A percentile compares a stretch with the other conserved stretches of the same genome.
These are phyloP conservation scores for Sphecodes monilicornis DNA, from an alignment of 2,888 invertebrate genomes.

Conservation along the genomic window DNA sequence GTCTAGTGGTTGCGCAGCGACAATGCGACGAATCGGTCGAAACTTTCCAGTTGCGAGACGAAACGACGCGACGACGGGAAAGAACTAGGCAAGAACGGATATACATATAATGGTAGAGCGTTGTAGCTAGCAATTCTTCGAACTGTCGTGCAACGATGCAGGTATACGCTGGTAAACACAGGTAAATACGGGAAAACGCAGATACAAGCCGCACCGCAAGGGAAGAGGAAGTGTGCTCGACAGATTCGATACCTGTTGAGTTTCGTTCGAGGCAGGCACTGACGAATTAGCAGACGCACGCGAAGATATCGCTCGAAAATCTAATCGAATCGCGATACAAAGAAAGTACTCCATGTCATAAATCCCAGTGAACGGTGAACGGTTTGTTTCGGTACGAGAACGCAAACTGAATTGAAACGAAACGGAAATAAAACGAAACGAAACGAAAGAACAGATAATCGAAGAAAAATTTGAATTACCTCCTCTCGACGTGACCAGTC, in stretches of 20 bases:
- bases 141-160: neutral
- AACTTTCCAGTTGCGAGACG: neutral
- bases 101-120: neutral
- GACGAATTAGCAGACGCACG: neutral
- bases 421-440: too few relatives aligned
- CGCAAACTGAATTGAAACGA: neutral
- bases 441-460: neutral
- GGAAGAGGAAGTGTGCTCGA: neutral
- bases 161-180: neutral
- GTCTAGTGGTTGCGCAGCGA: neutral
- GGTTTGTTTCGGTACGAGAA: too few relatives aligned
- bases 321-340: neutral
- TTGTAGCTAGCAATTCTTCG: neutral
- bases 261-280: neutral
- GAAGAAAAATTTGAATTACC: conserved; percentile 42
- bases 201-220: neutral
- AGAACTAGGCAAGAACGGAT: neutral
- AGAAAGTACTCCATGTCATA: neutral
- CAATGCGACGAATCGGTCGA: neutral
- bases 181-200: neutral
- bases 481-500: conserved; percentile 28
- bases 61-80: neutral
- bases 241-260: conserved; percentile 46
- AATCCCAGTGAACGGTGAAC: neutral
- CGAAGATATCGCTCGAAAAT: too few relatives aligned